Conservation (phyloP, 2,113 vertebrate species). For the Clupea harengus region DNA sequence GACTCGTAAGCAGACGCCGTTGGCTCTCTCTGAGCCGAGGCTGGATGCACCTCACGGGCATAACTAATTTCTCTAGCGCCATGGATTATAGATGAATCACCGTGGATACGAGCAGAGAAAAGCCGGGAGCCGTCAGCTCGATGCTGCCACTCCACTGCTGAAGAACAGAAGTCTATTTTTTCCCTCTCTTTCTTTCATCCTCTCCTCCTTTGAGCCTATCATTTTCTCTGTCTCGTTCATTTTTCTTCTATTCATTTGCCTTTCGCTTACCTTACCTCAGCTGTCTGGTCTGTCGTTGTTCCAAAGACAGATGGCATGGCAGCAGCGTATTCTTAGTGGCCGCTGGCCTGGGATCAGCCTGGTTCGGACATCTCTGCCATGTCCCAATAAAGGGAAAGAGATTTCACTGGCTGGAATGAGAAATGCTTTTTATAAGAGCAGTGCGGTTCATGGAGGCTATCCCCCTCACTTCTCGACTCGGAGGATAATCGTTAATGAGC, state of each 20-base stretch:
- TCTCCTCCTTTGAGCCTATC: not conserved
- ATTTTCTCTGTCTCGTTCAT: conserved; percentile 13
- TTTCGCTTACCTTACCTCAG: not conserved
- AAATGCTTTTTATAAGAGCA: not conserved
- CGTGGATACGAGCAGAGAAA: not conserved
- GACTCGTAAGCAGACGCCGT: not conserved
- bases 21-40: not conserved
- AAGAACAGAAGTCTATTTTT: not conserved
- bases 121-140: not conserved
- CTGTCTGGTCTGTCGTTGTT: not conserved
- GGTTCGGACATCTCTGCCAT: not conserved
- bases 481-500: not conserved
- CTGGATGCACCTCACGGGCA: too few species aligned
- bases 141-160: not conserved
- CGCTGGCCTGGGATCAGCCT: not conserved
- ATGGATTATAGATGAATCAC: conserved; percentile 14
- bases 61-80: not conserved
- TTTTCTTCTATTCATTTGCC: not conserved
- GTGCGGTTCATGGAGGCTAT: not conserved
- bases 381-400: not conserved
- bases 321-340: not conserved
- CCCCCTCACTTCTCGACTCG: not conserved
- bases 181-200: not conserved
- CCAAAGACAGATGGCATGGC: not conserved
- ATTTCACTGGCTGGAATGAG: not conserved